These are phyloP conservation scores for Rallus limicola DNA, from an alignment of 2,113 vertebrate species.

Conservation along the genomic window DNA sequence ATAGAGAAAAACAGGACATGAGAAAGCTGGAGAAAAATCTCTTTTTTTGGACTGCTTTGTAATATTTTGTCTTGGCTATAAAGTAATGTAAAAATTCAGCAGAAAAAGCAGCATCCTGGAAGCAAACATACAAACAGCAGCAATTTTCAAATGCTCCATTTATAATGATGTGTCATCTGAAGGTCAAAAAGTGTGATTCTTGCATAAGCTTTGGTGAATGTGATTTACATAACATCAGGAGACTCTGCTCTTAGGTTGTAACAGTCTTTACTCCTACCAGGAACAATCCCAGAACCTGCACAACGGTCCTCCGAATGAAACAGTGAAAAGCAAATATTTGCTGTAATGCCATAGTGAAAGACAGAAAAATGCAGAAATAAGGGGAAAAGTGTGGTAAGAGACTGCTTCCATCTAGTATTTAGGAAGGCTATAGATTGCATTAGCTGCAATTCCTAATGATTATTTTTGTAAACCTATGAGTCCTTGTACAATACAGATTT, in stretches of 20 bases:
- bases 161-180: background rate
- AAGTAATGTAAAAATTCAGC: background rate
- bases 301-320: slow-evolving; percentile 34
- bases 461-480: slow-evolving; percentile 53
- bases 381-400: background rate
- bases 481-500: slow-evolving; percentile 61
- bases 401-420: slow-evolving; percentile 44
- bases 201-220: background rate
- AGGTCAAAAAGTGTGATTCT: background rate
- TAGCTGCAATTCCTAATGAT: slow-evolving; percentile 33
- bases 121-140: background rate
- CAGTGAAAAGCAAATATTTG: slow-evolving; percentile 47
- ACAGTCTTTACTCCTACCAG: background rate
- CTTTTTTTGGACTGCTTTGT: background rate
- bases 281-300: background rate
- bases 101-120: background rate
- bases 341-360: background rate
- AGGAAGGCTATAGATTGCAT: slow-evolving; percentile 33
- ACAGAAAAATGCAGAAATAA: background rate
- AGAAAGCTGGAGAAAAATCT: background rate
- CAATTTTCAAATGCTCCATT: background rate
- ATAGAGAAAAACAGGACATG: background rate
- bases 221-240: slow-evolving; percentile 39
- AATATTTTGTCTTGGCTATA: background rate
- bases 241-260: background rate